Conservation (phyloP, 2,113 vertebrate species). For the Aldabrachelys gigantea region DNA sequence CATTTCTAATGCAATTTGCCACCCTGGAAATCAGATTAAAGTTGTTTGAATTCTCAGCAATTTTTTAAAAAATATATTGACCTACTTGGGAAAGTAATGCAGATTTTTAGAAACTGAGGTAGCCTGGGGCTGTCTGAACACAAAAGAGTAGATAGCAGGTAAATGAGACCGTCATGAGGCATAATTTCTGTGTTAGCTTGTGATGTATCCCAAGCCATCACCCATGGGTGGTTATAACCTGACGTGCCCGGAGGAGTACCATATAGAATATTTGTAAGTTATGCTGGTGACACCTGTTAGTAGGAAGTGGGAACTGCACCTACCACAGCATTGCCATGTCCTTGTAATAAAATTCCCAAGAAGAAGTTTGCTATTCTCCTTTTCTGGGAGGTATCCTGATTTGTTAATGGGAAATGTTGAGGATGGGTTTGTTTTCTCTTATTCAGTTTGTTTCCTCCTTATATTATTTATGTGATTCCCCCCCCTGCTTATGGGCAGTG, state of each 20-base stretch:
- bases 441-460: background rate
- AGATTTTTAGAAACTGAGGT: background rate
- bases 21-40: slow-evolving; percentile 32
- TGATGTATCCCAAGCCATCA: background rate
- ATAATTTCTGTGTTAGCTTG: background rate
- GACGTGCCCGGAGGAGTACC: background rate
- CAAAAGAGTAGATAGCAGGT: accelerated
- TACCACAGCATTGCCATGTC: background rate
- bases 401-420: background rate
- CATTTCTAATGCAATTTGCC: slow-evolving; percentile 61
- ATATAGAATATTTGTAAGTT: background rate
- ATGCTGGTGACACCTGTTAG: background rate
- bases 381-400: background rate
- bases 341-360: background rate
- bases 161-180: accelerated
- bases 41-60: slow-evolving; percentile 18
- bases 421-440: background rate
- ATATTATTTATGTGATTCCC: background rate
- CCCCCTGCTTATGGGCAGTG: background rate
- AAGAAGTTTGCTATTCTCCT: accelerated
- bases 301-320: background rate
- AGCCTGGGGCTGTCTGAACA: background rate
- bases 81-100: background rate
- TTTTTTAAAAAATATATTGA: background rate
- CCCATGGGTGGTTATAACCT: background rate